Base-by-base conservation (phyloP, 1,140 invertebrate genomes). In the Ceratosolen fusciceps region DNA sequence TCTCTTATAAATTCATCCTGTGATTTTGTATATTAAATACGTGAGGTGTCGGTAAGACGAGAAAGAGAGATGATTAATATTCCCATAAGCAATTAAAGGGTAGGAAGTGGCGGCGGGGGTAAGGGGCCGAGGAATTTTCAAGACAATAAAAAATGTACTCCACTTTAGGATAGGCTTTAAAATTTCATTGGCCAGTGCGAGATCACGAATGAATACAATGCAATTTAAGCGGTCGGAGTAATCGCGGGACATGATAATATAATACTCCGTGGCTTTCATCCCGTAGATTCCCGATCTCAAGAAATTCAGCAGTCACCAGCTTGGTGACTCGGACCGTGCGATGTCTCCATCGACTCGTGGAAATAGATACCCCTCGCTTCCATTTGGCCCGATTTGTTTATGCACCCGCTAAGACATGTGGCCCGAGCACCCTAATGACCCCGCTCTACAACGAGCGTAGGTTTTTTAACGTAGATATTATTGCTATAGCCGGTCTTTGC, bases 261-360 rank as follows among this genome's bases (percentile, higher is more conserved):
- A 47, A 70, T 70, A 12, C 16, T 10, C 39, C 39, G 24, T 37
- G 4, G 67, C 67, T 70, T 49, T 70, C 39, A 19, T 21, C 1
- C 7, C n/a, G n/a, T 56, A 56, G 34, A 43, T 39, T 7, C n/a
- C 21, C 71, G 24, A 39, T 73, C 71, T 73, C 71, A 29, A 19
- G 39, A 62, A 76, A 76, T 76, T 76, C n/a, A 76, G 74, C 62
- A 76, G 49, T 43, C 39, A 9, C 43, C 43, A 47, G 16, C n/a
- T 43, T 43, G 39, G 26, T 49, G 60, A 8, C 16, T 65, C 75
- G 80, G 72, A 80, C 71, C 82, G 31, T 29, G 80, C 85, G 87
- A 89, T 88, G 87, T 89, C 87, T 88, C 87, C 85, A 89, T 89
- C 84, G 85, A 82, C 82, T 86, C 83, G 86, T 88, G 87, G 88